Percentiles rank a stretch among this genome's conserved stretches.
Conservation (phyloP, 2,888 invertebrate genomes). For the Nebria salina region DNA sequence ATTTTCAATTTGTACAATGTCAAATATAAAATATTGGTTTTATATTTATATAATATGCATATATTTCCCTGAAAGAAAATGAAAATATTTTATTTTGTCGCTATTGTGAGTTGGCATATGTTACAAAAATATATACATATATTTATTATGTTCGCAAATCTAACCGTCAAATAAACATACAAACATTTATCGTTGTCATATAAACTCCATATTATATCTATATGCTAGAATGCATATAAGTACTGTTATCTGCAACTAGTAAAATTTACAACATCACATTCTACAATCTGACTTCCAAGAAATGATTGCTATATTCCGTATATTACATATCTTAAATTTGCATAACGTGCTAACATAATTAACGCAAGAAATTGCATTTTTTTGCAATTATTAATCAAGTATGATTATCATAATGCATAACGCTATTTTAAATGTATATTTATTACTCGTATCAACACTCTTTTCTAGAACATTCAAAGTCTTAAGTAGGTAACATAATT, state of each 20-base stretch:
- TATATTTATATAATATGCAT: neutral
- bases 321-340: neutral
- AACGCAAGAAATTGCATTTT: neutral
- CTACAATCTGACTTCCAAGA: neutral
- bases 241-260: constrained; percentile 5
- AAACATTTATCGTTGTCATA: neutral
- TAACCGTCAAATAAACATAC: constrained; percentile 7
- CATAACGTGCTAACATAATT: neutral
- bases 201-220: neutral
- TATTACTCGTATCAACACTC: neutral
- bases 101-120: constrained; percentile 31
- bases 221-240: neutral
- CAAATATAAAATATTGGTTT: neutral
- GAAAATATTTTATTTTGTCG: constrained; percentile 32
- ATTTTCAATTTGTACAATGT: neutral
- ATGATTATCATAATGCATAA: neutral
- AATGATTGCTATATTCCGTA: neutral
- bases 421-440: neutral
- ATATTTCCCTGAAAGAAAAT: constrained; percentile 22
- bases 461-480: neutral
- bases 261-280: neutral
- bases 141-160: constrained; percentile 31
- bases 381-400: neutral
- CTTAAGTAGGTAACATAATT: too few species aligned
- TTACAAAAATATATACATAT: constrained; percentile 36